Conservation (phyloP, 2,888 invertebrate species). For the Thumatha senex region DNA sequence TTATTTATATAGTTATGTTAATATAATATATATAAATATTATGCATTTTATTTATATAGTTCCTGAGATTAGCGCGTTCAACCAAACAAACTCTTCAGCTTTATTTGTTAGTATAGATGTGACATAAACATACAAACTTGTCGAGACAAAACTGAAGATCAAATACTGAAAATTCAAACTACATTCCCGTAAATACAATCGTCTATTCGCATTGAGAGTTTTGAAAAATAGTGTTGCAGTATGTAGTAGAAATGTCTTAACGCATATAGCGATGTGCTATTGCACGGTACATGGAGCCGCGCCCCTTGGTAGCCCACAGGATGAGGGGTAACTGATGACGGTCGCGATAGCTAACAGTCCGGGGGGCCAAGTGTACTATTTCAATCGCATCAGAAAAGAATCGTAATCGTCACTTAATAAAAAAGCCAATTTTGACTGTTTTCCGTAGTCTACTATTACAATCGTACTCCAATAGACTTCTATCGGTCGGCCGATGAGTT, state of each 20-base stretch:
- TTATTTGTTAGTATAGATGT: no score
- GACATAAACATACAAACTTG: not conserved
- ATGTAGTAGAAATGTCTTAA: slow-evolving; percentile 27
- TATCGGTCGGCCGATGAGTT: no score
- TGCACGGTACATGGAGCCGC: slow-evolving; percentile 32
- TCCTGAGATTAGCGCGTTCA: no score
- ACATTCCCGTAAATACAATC: slow-evolving; percentile 11
- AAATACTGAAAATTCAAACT: slow-evolving; percentile 8
- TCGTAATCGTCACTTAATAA: no score
- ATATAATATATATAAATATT: no score
- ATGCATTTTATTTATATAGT: no score
- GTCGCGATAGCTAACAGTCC: slow-evolving; percentile 39
- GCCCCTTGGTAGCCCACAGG: slow-evolving; percentile 45
- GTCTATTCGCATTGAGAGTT: slow-evolving; percentile 16
- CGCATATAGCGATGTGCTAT: slow-evolving; percentile 5
- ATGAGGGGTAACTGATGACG: slow-evolving; percentile 44
- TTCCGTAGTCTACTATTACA: no score
- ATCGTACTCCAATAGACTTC: no score
- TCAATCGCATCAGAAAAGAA: no score
- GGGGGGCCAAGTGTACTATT: slow-evolving; percentile 20
- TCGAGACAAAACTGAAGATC: not conserved
- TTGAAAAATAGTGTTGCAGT: slow-evolving; percentile 24
- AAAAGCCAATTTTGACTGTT: no score
- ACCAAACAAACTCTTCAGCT: no score
- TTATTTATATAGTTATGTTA: no score